Base-by-base conservation (phyloP, 2,797 vertebrate species). In the Brotula barbata region DNA sequence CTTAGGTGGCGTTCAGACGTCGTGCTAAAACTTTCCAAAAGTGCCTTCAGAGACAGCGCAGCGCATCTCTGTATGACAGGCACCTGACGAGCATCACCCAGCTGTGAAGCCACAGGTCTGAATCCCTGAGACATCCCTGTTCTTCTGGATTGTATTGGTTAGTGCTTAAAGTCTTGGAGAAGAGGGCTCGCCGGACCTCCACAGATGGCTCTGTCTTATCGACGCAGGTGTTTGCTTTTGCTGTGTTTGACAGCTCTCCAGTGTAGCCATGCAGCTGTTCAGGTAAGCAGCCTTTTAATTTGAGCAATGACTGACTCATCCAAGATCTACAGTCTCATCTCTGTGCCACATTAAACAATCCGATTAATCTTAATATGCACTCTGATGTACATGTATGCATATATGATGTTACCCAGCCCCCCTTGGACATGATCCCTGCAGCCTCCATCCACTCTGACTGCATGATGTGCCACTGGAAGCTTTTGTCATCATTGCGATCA, bases 271-370 rank as follows among this genome's bases (percentile, higher is more conserved):
- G 82, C 83, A 47, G 80, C 75, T 8, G 81, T 86, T 21, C 90
- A 92, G 90, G 90, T 92, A 74, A 73, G 87, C 76, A 42, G 21
- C 14, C 43, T n/a, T n/a, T n/a, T n/a, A n/a, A n/a, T n/a, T n/a
- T n/a, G n/a, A 28, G 25, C 20, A 33, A 31, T 16, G 14, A 39
- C 37, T 3, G 31, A 7, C 9, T 10, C 2, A 6, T 7, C 9
- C 6, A 9, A 9, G 31, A 7, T 33, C 6, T 7, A 33, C 2
- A 2, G 6, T 33, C 31, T 33, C 31, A 33, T 33, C 31, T 33
- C 6, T 10, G 31, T 33, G 6, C 22, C 20, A 22, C 37, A 39
- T 36, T 36, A 5, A 36, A 36, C 13, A 39, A n/a, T n/a, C n/a
- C n/a, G n/a, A n/a, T n/a, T n/a, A n/a, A n/a, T n/a, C n/a, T n/a